Evolutionary conservation across 1,140 invertebrate species (phyloP).

Genomic region (Pseudomyrmex concolor): DNA sequence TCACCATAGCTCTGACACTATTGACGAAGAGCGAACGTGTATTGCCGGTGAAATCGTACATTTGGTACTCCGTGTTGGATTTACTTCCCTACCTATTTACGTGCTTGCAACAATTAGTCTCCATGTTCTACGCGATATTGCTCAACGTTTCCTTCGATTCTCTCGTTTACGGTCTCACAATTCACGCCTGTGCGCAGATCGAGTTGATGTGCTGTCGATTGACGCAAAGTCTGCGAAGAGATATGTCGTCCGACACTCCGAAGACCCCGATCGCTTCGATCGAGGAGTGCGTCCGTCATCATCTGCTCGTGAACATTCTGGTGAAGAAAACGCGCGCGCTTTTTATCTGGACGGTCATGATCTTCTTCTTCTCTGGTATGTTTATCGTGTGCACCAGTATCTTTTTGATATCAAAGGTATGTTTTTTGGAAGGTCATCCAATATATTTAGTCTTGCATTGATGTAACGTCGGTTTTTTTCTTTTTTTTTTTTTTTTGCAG

Average conservation of each 20-base stretch:
- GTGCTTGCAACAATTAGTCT: slow-evolving; percentile 5
- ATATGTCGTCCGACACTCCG: background rate
- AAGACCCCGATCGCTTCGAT: background rate
- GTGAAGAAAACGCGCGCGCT: slow-evolving; percentile 8
- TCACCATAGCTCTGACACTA: background rate
- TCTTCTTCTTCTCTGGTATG: slow-evolving; percentile 43
- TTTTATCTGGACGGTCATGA: slow-evolving; percentile 34
- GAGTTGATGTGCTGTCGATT: slow-evolving; percentile 24
- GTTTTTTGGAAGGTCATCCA: too few relatives aligned
- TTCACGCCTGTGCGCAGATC: slow-evolving; percentile 35
- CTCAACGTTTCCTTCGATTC: slow-evolving; percentile 43
- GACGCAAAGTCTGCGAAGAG: background rate
- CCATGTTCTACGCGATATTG: slow-evolving; percentile 17
- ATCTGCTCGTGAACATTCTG: slow-evolving; percentile 22
- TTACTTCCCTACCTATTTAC: background rate
- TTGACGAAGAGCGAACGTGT: background rate
- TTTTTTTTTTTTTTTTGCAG: slow-evolving; percentile 21
- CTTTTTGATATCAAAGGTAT: slow-evolving; percentile 49
- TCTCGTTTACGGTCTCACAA: slow-evolving; percentile 35
- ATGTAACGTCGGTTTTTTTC: background rate
- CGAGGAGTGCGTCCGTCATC: slow-evolving; percentile 35
- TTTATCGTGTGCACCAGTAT: slow-evolving; percentile 53
- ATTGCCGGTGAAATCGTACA: background rate
- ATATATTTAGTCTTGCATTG: background rate
- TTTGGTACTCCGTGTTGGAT: background rate